These are phyloP conservation scores for Noturus placidus DNA, from an alignment of 2,113 vertebrate species.

Conservation along the genomic window DNA sequence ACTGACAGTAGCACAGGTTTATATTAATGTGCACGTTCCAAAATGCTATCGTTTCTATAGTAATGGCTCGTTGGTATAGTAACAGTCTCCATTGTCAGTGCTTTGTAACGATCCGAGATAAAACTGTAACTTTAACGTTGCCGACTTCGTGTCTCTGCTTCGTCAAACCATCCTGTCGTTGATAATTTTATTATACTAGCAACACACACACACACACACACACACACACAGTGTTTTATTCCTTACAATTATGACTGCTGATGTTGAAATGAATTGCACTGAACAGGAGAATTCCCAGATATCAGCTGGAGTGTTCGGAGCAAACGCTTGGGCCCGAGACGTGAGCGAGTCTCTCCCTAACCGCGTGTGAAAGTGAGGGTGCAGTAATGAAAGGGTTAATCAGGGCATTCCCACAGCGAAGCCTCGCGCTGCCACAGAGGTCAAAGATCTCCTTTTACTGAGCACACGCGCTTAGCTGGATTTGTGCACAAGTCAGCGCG, in stretches of 20 bases:
- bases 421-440: slow-evolving; percentile 65
- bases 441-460: slow-evolving; percentile 76
- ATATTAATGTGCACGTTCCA: no score
- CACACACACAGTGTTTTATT: not conserved
- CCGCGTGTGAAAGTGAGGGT: not conserved
- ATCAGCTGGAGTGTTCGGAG: not conserved
- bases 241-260: not conserved
- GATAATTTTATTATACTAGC: no score
- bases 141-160: no score
- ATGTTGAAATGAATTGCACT: not conserved
- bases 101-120: no score
- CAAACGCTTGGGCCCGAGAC: not conserved
- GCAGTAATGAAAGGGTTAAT: slow-evolving; percentile 54
- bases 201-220: not conserved
- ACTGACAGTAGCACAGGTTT: no score
- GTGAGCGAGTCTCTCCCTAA: not conserved
- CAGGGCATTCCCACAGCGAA: slow-evolving; percentile 54
- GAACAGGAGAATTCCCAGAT: not conserved
- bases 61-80: not conserved
- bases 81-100: no score
- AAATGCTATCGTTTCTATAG: not conserved
- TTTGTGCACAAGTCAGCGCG: slow-evolving; percentile 59
- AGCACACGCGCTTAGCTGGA: slow-evolving; percentile 59
- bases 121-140: no score
- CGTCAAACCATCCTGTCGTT: no score